A percentile compares a stretch with the other conserved stretches of the same genome.
Conservation (phyloP, 2,113 vertebrate species). For the Rhea pennata region DNA sequence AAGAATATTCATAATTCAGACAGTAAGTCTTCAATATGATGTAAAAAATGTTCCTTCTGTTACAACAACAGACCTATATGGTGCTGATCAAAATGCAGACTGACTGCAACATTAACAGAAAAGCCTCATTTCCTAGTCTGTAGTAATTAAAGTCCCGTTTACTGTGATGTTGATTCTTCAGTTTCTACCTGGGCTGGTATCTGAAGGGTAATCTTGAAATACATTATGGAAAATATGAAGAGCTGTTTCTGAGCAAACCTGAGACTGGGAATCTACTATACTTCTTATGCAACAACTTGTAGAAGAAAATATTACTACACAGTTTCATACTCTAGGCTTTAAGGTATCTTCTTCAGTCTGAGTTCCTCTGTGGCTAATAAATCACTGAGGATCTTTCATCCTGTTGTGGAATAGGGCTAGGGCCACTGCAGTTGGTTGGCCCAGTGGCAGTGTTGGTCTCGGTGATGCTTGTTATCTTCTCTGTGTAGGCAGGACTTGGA, state of each 20-base stretch:
- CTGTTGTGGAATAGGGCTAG: not conserved
- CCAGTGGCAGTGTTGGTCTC: not conserved
- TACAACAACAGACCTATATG: not conserved
- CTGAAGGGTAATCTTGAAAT: not conserved
- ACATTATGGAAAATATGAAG: not conserved
- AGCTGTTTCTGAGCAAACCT: not conserved
- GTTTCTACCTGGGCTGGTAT: not conserved
- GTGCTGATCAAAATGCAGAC: not conserved
- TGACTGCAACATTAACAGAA: not conserved
- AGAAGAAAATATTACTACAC: too few species aligned
- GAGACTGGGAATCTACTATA: not conserved
- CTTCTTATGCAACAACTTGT: not conserved
- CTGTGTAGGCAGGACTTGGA: not conserved
- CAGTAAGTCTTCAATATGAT: not conserved
- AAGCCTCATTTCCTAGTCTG: not conserved
- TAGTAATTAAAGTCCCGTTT: not conserved
- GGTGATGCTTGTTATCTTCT: not conserved
- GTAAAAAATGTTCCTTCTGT: not conserved
- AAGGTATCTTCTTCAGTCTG: not conserved
- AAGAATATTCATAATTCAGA: not conserved
- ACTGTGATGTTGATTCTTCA: not conserved
- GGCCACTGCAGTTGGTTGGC: not conserved
- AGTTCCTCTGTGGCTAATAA: not conserved
- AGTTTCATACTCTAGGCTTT: not conserved
- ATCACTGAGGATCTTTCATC: not conserved